Conservation (phyloP, 2,888 invertebrate genomes). For the Xylophagus ater region DNA sequence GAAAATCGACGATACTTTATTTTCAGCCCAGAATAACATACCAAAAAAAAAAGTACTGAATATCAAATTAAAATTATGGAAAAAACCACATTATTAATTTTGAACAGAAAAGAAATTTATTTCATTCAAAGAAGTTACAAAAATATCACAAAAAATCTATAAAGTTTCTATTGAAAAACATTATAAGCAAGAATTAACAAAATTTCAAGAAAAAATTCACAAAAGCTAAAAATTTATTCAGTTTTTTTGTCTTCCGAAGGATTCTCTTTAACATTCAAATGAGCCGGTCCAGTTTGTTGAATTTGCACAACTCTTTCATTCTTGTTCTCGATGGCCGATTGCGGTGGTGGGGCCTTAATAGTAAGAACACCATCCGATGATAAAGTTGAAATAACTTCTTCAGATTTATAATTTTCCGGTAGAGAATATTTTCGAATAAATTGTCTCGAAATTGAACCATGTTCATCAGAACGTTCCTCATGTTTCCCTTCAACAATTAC, state of each 20-base stretch:
- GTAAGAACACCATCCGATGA: constrained; percentile 71
- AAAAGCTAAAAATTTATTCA: no score
- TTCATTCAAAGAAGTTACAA: no score
- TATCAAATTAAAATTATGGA: no score
- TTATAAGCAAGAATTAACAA: no score
- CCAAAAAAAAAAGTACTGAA: no score
- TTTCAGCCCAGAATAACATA: no score
- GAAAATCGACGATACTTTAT: no score
- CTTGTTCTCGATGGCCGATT: constrained; percentile 30
- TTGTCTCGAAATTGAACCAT: constrained; percentile 67
- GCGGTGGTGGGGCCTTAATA: constrained; percentile 52
- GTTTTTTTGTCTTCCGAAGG: neutral
- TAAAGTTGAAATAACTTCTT: constrained; percentile 58
- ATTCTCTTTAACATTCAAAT: constrained; percentile 30
- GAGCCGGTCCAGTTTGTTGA: constrained; percentile 58
- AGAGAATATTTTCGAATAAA: constrained; percentile 61
- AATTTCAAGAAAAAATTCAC: no score
- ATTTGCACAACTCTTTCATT: constrained; percentile 59
- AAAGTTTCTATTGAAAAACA: no score
- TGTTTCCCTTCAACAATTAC: constrained; percentile 59
- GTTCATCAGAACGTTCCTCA: constrained; percentile 57
- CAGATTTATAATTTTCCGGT: constrained; percentile 56
- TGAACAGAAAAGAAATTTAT: no score
- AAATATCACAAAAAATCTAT: no score
- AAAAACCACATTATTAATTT: no score